phyloP scores from a whole-genome alignment of 2,113 vertebrate species.

The Tachysurus fulvidraco region DNA sequence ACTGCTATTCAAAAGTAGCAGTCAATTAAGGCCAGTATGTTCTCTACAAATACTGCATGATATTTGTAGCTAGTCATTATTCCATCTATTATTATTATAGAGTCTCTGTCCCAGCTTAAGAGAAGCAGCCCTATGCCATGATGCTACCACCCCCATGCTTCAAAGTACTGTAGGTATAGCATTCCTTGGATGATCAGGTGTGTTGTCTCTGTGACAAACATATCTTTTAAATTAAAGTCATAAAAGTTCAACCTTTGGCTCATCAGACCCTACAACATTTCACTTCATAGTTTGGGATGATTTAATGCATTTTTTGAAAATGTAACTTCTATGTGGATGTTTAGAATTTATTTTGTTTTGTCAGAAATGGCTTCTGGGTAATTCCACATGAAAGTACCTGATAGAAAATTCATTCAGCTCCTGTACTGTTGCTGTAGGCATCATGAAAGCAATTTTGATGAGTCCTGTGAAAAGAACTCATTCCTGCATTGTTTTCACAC shows the following conservation, averaged over 20 bases:
- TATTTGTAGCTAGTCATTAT: neutral
- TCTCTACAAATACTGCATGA: neutral
- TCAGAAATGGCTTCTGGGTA: neutral
- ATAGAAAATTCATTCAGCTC: neutral
- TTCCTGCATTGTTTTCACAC: neutral
- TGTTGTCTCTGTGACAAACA: neutral
- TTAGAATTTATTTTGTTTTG: neutral
- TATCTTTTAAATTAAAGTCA: neutral
- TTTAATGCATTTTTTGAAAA: neutral
- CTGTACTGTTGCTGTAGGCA: neutral
- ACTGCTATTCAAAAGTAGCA: neutral
- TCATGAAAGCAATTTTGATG: neutral
- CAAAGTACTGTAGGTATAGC: neutral
- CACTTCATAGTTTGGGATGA: neutral
- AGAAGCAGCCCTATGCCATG: neutral
- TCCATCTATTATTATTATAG: neutral
- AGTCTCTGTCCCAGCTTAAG: neutral
- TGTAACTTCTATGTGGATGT: neutral
- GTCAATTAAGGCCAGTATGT: too few relatives aligned
- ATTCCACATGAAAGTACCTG: neutral
- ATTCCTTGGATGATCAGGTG: neutral
- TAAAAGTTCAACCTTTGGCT: neutral
- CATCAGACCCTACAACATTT: neutral
- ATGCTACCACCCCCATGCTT: neutral
- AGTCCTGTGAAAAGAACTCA: neutral